Conservation (phyloP, 2,113 vertebrate species). For the Coptodon bakossiorum region DNA sequence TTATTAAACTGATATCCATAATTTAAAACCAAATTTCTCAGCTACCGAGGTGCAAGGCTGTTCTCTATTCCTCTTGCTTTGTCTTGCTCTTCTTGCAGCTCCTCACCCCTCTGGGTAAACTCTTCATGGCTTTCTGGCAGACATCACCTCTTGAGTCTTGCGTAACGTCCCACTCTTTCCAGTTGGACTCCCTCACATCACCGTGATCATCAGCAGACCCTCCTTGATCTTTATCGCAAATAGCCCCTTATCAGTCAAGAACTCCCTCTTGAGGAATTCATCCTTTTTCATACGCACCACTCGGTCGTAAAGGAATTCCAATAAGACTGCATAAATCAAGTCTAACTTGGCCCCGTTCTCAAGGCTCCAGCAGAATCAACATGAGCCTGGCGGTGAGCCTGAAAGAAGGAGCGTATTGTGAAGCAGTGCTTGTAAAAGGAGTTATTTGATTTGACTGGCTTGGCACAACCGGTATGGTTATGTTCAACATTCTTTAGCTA, state of each 20-base stretch:
- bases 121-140: background rate
- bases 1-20: background rate
- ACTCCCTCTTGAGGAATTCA: conserved; percentile 33
- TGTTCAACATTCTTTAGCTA: conserved; percentile 62
- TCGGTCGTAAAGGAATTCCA: conserved; percentile 58
- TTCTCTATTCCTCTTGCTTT: background rate
- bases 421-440: conserved; percentile 48
- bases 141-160: conserved; percentile 13
- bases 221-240: conserved; percentile 43
- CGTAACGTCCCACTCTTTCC: background rate
- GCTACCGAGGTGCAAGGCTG: background rate
- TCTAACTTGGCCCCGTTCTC: conserved; percentile 9
- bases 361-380: conserved; percentile 38
- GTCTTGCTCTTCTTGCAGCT: background rate
- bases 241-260: conserved; percentile 53
- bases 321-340: conserved; percentile 50
- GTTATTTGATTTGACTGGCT: conserved; percentile 61
- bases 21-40: background rate
- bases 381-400: conserved; percentile 13
- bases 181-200: conserved; percentile 17
- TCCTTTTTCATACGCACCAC: conserved; percentile 23
- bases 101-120: background rate
- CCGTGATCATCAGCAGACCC: conserved; percentile 17
- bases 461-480: conserved; percentile 30
- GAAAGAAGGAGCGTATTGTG: conserved; percentile 21